Evolutionary conservation across 2,113 vertebrate species (phyloP), one percentile per base, ranked within the genome.

Genomic region (Scytalopus superciliaris): DNA sequence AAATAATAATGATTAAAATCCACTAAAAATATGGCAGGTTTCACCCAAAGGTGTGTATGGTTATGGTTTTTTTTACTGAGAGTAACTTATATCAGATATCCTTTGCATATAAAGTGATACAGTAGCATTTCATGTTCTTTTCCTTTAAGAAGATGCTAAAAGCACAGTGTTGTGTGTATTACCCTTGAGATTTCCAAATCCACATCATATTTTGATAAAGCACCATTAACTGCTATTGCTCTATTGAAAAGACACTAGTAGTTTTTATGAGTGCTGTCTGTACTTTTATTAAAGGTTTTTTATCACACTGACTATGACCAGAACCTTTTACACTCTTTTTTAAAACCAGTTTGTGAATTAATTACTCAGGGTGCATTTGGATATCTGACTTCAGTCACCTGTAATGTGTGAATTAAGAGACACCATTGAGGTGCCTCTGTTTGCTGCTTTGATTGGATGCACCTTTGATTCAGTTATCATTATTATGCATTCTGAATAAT

Each of bases 401-500:
- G 77, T 57, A 49, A 23, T 37, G 49, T 56, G 72, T 55, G 87
- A 94, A 84, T 74, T 77, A 52, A 70, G 77, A 87, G 84, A 42
- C 60, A 47, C 81, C 59, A 18, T 28, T 0, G 40, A 90, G 60
- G 56, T 60, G 28, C 73, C 82, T 73, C 45, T 90, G 70, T 82
- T 74, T 83, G 64, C 60, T 83, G 22, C 75, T 76, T 73, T 63
- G 82, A 78, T 87, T 83, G 83, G 78, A 56, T 91, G 80, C 76
- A 81, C n/a, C 75, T 97, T 89, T 67, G 63, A 80, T 88, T 95
- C 78, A 72, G 64, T 78, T 73, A 67, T 91, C 56, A 21, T 97
- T 89, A 89, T 90, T 79, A 83, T 81, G 44, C 89, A 82, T 90
- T 95, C 78, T 96, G 93, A 97, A 97, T 97, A 97, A 96, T 90